A percentile compares a stretch with the other conserved stretches of the same genome.
Conservation (phyloP, 2,888 invertebrate species). For the Microctonus hyperodae region DNA sequence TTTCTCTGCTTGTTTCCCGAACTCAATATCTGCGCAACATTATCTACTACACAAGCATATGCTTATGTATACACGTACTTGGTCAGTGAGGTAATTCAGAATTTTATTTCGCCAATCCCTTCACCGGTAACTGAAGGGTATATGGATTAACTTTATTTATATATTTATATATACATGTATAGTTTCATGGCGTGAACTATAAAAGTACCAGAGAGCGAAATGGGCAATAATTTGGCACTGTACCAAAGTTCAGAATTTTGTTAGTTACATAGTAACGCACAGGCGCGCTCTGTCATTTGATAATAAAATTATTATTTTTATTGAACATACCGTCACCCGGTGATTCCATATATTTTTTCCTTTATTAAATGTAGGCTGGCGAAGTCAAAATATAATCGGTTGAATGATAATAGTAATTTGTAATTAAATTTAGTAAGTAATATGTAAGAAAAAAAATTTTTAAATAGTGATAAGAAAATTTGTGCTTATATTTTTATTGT, state of each 20-base stretch:
- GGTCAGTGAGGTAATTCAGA: neutral
- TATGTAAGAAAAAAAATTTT: too few species aligned
- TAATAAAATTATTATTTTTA: conserved; percentile 45
- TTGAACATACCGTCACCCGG: conserved; percentile 1
- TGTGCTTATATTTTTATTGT: too few species aligned
- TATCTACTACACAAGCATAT: neutral
- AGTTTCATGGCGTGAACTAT: conserved; percentile 42
- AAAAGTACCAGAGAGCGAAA: conserved; percentile 35
- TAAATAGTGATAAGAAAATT: too few species aligned
- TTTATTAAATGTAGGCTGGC: neutral
- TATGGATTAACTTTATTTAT: neutral
- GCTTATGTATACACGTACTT: neutral
- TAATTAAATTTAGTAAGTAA: too few species aligned
- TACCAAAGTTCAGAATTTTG: conserved; percentile 56
- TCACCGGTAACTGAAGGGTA: neutral
- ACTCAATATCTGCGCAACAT: neutral
- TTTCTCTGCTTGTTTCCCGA: conserved; percentile 1
- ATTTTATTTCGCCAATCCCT: neutral
- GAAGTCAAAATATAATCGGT: too few species aligned
- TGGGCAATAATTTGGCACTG: conserved; percentile 53
- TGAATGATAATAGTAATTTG: too few species aligned
- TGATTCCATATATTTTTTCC: conserved; percentile 5
- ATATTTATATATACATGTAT: neutral
- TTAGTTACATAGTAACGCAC: too few species aligned
- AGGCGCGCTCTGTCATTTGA: conserved; percentile 43